phyloP scores from a whole-genome alignment of 2,888 invertebrate species.

The Lasioglossum malachurum region DNA sequence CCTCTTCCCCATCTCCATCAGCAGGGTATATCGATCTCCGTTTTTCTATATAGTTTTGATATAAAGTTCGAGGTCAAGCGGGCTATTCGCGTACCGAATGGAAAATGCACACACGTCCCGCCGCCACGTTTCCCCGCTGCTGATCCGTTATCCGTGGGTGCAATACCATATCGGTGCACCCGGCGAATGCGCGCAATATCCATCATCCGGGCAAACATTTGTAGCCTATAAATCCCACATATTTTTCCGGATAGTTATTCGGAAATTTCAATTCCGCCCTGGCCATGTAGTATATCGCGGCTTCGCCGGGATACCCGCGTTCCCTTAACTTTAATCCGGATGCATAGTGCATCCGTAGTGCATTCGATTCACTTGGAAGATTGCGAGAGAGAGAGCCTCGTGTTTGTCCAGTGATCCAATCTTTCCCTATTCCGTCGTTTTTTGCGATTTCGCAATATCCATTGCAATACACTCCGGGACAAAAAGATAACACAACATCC shows the following conservation, averaged over 20 bases:
- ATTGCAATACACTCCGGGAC: background rate
- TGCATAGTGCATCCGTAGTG: background rate
- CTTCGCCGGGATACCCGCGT: background rate
- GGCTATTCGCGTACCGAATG: constrained; percentile 28
- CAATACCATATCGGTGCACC: constrained; percentile 17
- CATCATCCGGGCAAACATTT: constrained; percentile 26
- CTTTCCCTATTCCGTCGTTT: background rate
- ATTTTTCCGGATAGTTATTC: constrained; percentile 23
- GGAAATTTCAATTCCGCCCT: constrained; percentile 24
- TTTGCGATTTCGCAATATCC: background rate
- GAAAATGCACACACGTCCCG: constrained; percentile 18
- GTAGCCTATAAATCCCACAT: constrained; percentile 25
- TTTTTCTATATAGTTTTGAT: constrained; percentile 20
- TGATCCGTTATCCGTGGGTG: constrained; percentile 34
- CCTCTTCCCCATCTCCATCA: constrained; percentile 20
- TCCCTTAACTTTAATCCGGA: background rate
- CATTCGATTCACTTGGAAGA: background rate
- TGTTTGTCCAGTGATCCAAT: background rate
- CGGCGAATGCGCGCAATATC: constrained; percentile 24
- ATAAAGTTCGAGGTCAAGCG: constrained; percentile 50
- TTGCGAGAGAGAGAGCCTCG: background rate
- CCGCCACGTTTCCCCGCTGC: constrained; percentile 1
- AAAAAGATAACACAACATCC: no score
- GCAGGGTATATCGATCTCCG: constrained; percentile 23
- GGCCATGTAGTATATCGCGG: background rate